These are phyloP conservation scores for Ptychochromis oligacanthus DNA, from an alignment of 2,113 vertebrate genomes.

Conservation along the genomic window DNA sequence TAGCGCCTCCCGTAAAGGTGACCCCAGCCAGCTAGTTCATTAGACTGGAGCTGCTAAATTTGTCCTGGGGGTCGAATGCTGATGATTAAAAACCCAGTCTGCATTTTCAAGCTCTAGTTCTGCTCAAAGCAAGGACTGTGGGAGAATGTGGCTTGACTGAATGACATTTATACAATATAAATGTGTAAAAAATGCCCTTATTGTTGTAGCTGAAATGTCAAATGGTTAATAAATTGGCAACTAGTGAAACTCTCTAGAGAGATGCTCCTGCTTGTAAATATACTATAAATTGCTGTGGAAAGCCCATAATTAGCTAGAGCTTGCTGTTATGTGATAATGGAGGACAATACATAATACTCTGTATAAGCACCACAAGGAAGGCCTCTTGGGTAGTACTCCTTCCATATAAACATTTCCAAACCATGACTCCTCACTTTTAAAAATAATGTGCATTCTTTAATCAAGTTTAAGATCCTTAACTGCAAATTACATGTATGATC, in stretches of 20 bases:
- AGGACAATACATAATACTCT: neutral
- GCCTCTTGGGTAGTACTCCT: neutral
- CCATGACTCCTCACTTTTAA: neutral
- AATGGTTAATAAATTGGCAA: neutral
- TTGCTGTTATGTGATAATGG: slow-evolving; percentile 20
- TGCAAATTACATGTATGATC: too few relatives aligned
- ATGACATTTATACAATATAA: neutral
- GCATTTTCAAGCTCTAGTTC: neutral
- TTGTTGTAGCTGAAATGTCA: slow-evolving; percentile 7
- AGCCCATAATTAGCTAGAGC: slow-evolving; percentile 25
- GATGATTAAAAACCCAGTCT: neutral
- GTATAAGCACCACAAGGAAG: neutral
- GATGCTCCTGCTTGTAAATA: slow-evolving; percentile 18
- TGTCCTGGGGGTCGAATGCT: neutral
- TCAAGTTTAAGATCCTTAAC: neutral
- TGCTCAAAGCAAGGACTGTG: neutral
- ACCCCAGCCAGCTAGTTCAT: neutral
- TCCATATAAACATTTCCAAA: slow-evolving; percentile 4
- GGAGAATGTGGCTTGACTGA: neutral
- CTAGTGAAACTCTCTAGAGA: slow-evolving; percentile 9
- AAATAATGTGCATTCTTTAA: neutral
- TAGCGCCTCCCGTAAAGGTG: slow-evolving; percentile 7
- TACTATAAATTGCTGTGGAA: slow-evolving; percentile 12
- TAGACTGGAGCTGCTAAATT: neutral
- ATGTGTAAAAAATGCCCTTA: neutral